A percentile compares a stretch with the other conserved stretches of the same genome.
phyloP scores from a whole-genome alignment of 2,888 invertebrate species.

The Ceratothoa steindachneri region DNA sequence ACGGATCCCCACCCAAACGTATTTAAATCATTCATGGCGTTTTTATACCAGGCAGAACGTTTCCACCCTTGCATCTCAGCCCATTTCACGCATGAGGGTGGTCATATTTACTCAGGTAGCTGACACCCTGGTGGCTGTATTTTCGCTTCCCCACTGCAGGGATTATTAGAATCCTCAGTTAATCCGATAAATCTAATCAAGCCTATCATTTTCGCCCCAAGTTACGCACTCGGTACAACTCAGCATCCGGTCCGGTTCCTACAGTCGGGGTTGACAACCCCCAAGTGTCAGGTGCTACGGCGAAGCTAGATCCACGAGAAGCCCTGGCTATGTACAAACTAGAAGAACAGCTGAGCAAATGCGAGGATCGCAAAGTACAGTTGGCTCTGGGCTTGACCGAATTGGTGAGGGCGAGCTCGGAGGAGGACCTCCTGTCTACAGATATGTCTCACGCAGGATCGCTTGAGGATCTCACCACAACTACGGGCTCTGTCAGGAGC shows the following conservation, averaged over 20 bases:
- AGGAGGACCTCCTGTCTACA: conserved; percentile 37
- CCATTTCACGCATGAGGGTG: too few relatives aligned
- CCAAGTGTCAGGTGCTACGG: neutral
- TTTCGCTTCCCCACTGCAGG: too few relatives aligned
- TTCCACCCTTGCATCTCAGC: too few relatives aligned
- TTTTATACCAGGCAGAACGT: too few relatives aligned
- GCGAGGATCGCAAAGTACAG: conserved; percentile 23
- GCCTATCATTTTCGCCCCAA: too few relatives aligned
- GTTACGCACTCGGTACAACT: neutral
- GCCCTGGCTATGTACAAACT: conserved; percentile 27
- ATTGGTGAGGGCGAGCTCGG: conserved; percentile 33
- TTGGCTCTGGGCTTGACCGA: conserved; percentile 32
- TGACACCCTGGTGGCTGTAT: too few relatives aligned
- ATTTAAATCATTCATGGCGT: too few relatives aligned
- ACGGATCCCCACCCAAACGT: too few relatives aligned
- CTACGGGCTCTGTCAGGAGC: neutral
- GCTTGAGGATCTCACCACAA: conserved; percentile 25
- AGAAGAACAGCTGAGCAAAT: conserved; percentile 32
- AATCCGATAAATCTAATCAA: too few relatives aligned
- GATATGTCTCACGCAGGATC: conserved; percentile 35
- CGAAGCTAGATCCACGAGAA: conserved; percentile 11
- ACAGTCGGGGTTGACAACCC: neutral
- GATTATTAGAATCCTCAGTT: too few relatives aligned
- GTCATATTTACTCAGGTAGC: too few relatives aligned
- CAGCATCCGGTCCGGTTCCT: neutral